A percentile compares a stretch with the other conserved stretches of the same genome.
Evolutionary conservation across 2,113 vertebrate genomes (phyloP).

Genomic region (Oncorhynchus gorbuscha): DNA sequence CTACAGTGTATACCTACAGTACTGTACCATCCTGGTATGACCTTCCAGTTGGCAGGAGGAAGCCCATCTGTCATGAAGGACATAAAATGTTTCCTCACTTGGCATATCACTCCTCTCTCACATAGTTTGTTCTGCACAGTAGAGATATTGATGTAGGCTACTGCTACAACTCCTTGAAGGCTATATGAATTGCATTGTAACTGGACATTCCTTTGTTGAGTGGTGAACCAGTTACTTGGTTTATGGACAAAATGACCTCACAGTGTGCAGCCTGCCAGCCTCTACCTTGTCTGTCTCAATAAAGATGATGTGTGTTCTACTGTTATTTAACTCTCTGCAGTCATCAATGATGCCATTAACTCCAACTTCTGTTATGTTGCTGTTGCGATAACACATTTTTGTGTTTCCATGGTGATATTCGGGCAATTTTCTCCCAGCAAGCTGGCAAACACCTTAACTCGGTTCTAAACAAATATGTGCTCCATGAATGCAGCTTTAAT

Average conservation of each 20-base stretch:
- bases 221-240: not conserved
- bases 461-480: not conserved
- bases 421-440: not conserved
- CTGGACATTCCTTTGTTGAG: not conserved
- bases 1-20: not conserved
- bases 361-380: not conserved
- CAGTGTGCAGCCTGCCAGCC: not conserved
- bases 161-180: not conserved
- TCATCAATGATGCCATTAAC: not conserved
- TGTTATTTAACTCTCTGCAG: not conserved
- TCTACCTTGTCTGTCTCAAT: too few species aligned
- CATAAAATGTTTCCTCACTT: not conserved
- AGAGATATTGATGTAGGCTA: not conserved
- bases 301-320: not conserved
- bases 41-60: constrained; percentile 18
- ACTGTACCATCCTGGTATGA: constrained; percentile 24
- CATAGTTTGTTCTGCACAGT: too few species aligned
- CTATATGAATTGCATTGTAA: not conserved
- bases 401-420: not conserved
- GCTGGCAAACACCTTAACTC: not conserved
- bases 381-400: not conserved
- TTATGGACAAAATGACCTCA: not conserved
- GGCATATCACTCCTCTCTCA: not conserved
- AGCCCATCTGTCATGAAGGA: constrained; percentile 18
- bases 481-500: not conserved